Evolutionary conservation across 2,113 vertebrate genomes (phyloP), one percentile per base, ranked within the genome.

Genomic region (Agelaius phoeniceus): DNA sequence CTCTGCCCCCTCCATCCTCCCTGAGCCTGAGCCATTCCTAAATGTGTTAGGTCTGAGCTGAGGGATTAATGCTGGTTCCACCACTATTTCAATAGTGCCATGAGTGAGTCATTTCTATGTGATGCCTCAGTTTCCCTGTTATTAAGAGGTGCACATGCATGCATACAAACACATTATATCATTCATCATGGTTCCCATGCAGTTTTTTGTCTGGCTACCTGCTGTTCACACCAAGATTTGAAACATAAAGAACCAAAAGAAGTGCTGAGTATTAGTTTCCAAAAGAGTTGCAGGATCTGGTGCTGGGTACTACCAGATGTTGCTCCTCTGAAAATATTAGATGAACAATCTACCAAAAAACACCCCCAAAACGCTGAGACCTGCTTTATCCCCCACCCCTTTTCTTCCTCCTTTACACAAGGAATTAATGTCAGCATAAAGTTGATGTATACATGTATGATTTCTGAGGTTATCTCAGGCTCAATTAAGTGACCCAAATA

Each of bases 121-220:
- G 54, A 84, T 95, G 92, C 83, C 90, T 96, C 92, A 69, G 92
- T 96, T 90, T 93, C 94, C 83, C 92, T 93, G 80, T 93, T 89
- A 96, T 96, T 97, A 96, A 49, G 62, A 93, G 81, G 54, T n/a
- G 21, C 31, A 71, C 66, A 85, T 72, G 46, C 33, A 30, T 59
- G 33, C 35, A 31, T 37, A 73, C 44, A 86, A 74, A 39, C 68
- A 66, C 46, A 35, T 22, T 20, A 48, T 86, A 87, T 37, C 85
- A 52, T 66, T 78, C 61, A 4, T 15, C 0, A 2, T 21, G 8
- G 39, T 66, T 76, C 67, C 59, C 67, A 74, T 51, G 26, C 35
- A 61, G 27, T 58, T 72, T 87, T 85, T 89, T 81, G 28, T n/a
- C 21, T 22, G 37, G 46, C 51, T 84, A 65, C 24, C 52, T 59